These are phyloP conservation scores for Amphiprion ocellaris DNA, from an alignment of 2,113 vertebrate species.

Conservation along the genomic window DNA sequence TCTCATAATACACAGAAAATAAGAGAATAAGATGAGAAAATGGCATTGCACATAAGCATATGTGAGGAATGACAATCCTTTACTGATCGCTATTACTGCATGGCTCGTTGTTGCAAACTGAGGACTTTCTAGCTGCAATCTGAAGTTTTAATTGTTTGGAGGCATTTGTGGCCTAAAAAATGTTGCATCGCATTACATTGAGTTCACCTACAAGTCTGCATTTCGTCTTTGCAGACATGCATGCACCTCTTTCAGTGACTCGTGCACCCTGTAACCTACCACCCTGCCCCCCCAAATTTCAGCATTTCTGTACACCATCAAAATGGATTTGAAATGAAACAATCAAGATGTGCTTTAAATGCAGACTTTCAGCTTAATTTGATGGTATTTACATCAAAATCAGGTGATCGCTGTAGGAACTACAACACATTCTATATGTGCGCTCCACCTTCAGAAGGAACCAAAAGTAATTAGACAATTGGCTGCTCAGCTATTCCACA, in stretches of 20 bases:
- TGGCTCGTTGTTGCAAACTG: not conserved
- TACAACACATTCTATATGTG: too few relatives aligned
- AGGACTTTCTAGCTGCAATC: not conserved
- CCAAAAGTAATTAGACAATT: too few relatives aligned
- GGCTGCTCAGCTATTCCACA: too few relatives aligned
- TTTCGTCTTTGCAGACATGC: constrained; percentile 27
- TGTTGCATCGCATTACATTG: not conserved
- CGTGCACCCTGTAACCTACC: constrained; percentile 53
- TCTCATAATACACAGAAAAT: too few relatives aligned
- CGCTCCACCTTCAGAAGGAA: too few relatives aligned
- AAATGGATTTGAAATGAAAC: too few relatives aligned
- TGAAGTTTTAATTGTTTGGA: constrained; percentile 6
- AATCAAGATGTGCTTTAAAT: too few relatives aligned
- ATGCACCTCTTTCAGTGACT: constrained; percentile 46
- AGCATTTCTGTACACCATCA: too few relatives aligned
- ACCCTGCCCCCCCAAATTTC: not conserved
- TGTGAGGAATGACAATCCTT: too few relatives aligned
- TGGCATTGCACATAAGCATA: not conserved
- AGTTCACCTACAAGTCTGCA: not conserved
- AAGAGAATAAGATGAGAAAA: not conserved
- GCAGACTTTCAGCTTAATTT: too few relatives aligned
- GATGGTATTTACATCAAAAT: too few relatives aligned
- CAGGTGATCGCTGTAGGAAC: too few relatives aligned
- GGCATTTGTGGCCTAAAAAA: constrained; percentile 1
- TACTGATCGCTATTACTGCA: not conserved